Conservation (phyloP, 2,888 invertebrate species). For the Ophonus ardosiacus region DNA sequence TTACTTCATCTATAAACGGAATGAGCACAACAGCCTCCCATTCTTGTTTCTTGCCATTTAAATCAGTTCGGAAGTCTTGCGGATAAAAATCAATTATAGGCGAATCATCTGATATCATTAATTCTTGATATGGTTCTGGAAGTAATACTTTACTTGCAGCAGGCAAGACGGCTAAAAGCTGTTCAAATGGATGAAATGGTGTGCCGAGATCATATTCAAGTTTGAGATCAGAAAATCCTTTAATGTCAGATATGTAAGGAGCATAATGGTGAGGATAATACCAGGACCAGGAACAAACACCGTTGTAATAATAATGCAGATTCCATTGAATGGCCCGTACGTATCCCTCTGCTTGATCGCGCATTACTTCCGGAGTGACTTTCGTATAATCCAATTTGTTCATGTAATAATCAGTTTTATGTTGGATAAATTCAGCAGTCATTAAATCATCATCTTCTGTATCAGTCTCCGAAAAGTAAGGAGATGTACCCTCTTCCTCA, state of each 20-base stretch:
- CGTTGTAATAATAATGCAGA: constrained; percentile 96
- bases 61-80: constrained; percentile 91
- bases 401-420: constrained; percentile 95
- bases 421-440: constrained; percentile 87
- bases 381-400: constrained; percentile 90
- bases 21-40: constrained; percentile 98
- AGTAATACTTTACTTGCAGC: constrained; percentile 89
- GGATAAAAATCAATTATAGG: constrained; percentile 96
- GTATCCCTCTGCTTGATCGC: constrained; percentile 91
- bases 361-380: constrained; percentile 88
- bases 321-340: constrained; percentile 98
- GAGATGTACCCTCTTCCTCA: constrained; percentile 74
- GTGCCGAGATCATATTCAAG: constrained; percentile 90
- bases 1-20: constrained; percentile 93
- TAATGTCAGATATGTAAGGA: constrained; percentile 96
- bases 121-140: constrained; percentile 86
- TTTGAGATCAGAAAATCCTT: constrained; percentile 83
- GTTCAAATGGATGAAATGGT: constrained; percentile 96
- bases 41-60: constrained; percentile 96
- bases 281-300: constrained; percentile 99
- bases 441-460: constrained; percentile 78
- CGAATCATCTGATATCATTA: constrained; percentile 87
- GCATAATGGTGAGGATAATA: constrained; percentile 98
- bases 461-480: constrained; percentile 71
- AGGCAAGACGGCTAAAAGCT: constrained; percentile 92